Conservation (phyloP, 2,113 vertebrate genomes). For the Microtus richardsoni region DNA sequence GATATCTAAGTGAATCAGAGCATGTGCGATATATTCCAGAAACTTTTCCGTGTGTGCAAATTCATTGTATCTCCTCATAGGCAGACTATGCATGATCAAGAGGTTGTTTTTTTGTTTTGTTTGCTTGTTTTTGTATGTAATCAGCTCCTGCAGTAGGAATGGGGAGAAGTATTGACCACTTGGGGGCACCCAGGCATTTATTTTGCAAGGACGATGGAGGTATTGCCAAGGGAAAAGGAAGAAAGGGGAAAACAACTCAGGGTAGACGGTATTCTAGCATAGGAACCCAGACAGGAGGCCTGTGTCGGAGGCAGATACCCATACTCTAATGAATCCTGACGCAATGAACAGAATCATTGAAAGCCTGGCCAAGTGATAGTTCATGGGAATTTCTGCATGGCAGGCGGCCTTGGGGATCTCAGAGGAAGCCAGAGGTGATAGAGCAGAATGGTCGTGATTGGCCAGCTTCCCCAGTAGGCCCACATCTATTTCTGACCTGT, state of each 20-base stretch:
- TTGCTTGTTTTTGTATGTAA: not conserved
- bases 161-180: conserved; percentile 3
- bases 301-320: not conserved
- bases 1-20: not conserved
- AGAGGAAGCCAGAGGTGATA: not conserved
- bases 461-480: not conserved
- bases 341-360: not conserved
- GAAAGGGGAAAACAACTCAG: not conserved
- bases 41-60: not conserved
- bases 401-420: not conserved
- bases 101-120: not conserved
- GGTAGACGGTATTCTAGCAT: not conserved
- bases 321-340: not conserved
- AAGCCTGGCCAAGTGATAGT: not conserved
- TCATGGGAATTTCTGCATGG: not conserved
- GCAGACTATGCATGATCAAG: not conserved
- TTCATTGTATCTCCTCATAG: not conserved
- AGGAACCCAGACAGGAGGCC: not conserved
- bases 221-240: not conserved
- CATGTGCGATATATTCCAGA: not conserved
- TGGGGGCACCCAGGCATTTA: conserved; percentile 48
- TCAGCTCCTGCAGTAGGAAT: not conserved
- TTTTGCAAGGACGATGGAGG: not conserved
- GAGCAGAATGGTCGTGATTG: not conserved
- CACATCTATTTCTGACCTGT: not conserved